Evolutionary conservation across 2,888 invertebrate genomes (phyloP).

Genomic region (Lasius fuliginosus): DNA sequence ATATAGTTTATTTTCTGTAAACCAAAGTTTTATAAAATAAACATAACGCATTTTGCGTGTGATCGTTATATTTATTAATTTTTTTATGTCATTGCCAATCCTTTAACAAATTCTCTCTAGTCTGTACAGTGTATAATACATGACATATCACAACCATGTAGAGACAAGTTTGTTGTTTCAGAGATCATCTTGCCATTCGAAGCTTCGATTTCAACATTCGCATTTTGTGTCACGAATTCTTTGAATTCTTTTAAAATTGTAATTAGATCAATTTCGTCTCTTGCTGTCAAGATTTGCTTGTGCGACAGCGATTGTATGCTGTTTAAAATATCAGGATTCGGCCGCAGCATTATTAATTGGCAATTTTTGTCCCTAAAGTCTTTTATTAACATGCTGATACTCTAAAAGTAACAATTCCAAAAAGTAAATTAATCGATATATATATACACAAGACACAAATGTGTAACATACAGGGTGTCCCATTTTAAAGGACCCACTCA

Average conservation of each 20-base stretch:
- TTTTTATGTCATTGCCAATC: neutral
- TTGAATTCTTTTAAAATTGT: conserved; percentile 69
- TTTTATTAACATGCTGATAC: conserved; percentile 73
- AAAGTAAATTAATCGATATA: neutral
- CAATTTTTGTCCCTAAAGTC: conserved; percentile 77
- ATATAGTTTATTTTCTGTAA: conserved; percentile 74
- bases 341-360: conserved; percentile 76
- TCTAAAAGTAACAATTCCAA: conserved; percentile 69
- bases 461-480: no score
- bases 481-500: no score
- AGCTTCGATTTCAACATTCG: conserved; percentile 48
- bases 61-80: conserved; percentile 24
- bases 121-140: neutral
- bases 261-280: conserved; percentile 76
- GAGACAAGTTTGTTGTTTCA: conserved; percentile 22
- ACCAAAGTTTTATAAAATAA: conserved; percentile 71
- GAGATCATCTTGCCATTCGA: conserved; percentile 31
- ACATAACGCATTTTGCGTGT: conserved; percentile 51
- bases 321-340: conserved; percentile 69
- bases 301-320: conserved; percentile 76
- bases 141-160: conserved; percentile 65
- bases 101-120: neutral
- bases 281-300: conserved; percentile 74
- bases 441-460: neutral
- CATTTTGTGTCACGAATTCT: conserved; percentile 32